Conservation (phyloP, 2,113 vertebrate species). For the Crotalus viridis region DNA sequence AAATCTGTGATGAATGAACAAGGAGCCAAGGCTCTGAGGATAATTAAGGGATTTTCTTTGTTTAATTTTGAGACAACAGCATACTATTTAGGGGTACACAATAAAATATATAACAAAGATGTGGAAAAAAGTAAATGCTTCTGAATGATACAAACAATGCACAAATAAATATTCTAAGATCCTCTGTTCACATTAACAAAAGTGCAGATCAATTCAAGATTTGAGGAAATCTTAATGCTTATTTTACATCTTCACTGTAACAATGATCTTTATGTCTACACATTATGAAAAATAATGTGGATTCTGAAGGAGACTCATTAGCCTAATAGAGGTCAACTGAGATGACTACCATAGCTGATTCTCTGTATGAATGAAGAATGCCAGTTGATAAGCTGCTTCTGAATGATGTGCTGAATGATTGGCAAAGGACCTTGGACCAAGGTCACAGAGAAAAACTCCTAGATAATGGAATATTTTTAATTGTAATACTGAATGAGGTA, state of each 20-base stretch:
- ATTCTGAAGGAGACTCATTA: background rate
- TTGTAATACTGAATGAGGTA: conserved; percentile 9
- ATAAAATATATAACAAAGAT: background rate
- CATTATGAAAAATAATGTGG: background rate
- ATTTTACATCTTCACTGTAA: background rate
- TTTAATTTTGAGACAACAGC: background rate
- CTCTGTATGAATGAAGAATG: conserved; percentile 19
- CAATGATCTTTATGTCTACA: background rate
- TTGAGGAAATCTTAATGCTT: background rate
- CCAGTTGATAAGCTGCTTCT: conserved; percentile 25
- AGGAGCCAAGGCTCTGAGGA: background rate
- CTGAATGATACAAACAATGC: background rate
- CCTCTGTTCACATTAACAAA: background rate
- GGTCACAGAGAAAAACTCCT: background rate
- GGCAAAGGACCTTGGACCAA: background rate
- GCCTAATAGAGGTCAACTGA: background rate
- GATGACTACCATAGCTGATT: background rate
- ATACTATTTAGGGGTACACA: background rate
- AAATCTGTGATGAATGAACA: background rate
- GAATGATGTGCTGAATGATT: conserved; percentile 26
- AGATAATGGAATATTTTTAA: conserved; percentile 21
- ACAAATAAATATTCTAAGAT: background rate
- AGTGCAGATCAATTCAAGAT: background rate
- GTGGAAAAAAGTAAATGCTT: background rate
- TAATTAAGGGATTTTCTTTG: background rate